Evolutionary conservation across 2,797 vertebrate genomes (phyloP).

Genomic region (Peromyscus melanophrys): DNA sequence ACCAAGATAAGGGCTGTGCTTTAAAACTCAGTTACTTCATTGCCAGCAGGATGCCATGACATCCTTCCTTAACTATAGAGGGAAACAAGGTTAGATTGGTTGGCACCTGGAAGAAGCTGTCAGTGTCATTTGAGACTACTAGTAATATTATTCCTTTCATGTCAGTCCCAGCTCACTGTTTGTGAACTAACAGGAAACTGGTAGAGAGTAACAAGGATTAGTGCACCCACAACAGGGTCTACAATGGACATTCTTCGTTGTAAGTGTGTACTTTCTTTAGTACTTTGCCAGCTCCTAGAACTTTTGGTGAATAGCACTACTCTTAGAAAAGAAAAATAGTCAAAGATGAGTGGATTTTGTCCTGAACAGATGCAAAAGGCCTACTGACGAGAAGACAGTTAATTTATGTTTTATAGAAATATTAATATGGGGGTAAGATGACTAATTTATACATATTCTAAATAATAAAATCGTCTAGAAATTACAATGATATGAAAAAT

Average conservation of each 20-base stretch:
- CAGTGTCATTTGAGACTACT: conserved; percentile 62
- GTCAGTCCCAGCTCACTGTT: conserved; percentile 1
- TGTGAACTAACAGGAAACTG: conserved; percentile 55
- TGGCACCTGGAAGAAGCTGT: neutral
- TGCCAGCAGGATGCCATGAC: neutral
- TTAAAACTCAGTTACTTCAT: neutral
- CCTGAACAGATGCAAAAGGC: conserved; percentile 37
- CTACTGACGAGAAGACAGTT: neutral
- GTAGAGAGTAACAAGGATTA: conserved; percentile 78
- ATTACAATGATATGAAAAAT: conserved; percentile 33
- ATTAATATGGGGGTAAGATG: neutral
- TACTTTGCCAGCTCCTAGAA: conserved; percentile 13
- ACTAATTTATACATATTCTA: conserved; percentile 54
- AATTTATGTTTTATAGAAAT: conserved; percentile 58
- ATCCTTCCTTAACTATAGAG: conserved; percentile 30
- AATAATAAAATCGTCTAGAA: conserved; percentile 47
- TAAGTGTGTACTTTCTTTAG: conserved; percentile 24
- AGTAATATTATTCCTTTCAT: conserved; percentile 49
- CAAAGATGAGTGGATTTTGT: conserved; percentile 12
- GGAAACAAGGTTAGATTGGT: conserved; percentile 30
- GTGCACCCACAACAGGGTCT: neutral
- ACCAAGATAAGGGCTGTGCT: neutral
- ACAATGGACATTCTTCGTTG: neutral
- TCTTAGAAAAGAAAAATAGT: conserved; percentile 43
- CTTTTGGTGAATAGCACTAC: neutral